phyloP scores from a whole-genome alignment of 2,888 invertebrate genomes.

The Meteorus cinctellus region DNA sequence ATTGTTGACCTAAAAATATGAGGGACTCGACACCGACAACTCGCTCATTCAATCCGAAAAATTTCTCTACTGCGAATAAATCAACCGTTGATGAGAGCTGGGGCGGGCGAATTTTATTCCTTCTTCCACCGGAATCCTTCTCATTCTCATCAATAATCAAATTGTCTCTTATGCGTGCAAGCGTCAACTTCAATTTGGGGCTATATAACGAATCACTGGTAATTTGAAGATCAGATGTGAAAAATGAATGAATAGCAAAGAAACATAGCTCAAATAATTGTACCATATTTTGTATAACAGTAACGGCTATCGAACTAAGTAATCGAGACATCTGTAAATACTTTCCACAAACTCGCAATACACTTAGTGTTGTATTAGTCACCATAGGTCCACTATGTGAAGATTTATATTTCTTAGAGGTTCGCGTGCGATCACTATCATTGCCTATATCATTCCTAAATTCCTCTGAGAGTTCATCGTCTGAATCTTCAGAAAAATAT shows the following conservation, averaged over 20 bases:
- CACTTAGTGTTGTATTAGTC: conserved; percentile 93
- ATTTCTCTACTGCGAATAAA: conserved; percentile 80
- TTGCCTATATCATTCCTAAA: conserved; percentile 83
- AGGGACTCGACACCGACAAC: conserved; percentile 95
- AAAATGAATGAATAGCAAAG: conserved; percentile 90
- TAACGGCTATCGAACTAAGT: conserved; percentile 90
- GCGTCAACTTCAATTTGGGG: conserved; percentile 81
- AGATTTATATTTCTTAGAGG: conserved; percentile 66
- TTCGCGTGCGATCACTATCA: conserved; percentile 73
- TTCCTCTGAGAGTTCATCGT: conserved; percentile 80
- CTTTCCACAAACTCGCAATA: conserved; percentile 90
- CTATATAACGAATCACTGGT: conserved; percentile 77
- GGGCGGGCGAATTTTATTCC: conserved; percentile 75
- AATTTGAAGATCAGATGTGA: conserved; percentile 83
- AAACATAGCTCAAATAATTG: conserved; percentile 96
- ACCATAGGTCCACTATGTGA: conserved; percentile 78
- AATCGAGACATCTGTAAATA: conserved; percentile 95
- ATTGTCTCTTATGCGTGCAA: conserved; percentile 86
- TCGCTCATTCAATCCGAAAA: conserved; percentile 89
- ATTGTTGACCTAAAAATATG: conserved; percentile 91
- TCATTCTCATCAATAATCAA: conserved; percentile 76
- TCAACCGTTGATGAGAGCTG: conserved; percentile 80
- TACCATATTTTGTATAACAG: conserved; percentile 92
- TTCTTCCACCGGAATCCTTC: conserved; percentile 55
- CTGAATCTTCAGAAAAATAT: conserved; percentile 75